Conservation (phyloP, 2,797 vertebrate genomes). For the Sebastes umbrosus region DNA sequence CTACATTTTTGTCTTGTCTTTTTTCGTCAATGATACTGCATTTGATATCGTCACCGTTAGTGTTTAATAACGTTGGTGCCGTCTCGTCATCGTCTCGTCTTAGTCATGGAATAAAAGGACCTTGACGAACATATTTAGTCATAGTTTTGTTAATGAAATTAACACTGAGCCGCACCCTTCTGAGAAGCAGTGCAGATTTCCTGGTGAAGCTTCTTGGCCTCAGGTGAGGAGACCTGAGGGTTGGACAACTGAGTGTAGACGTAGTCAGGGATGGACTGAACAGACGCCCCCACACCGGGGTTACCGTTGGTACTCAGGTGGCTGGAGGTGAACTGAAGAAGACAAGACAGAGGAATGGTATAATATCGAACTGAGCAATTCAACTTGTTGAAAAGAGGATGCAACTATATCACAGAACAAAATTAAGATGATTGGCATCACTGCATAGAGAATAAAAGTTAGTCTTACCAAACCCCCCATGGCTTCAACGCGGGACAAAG, state of each 20-base stretch:
- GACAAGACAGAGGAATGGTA: neutral
- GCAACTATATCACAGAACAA: neutral
- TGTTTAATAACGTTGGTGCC: no score
- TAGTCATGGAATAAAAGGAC: no score
- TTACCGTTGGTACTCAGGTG: conserved; percentile 52
- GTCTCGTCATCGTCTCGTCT: no score
- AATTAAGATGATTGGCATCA: neutral
- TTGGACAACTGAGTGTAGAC: conserved; percentile 87
- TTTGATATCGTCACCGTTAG: no score
- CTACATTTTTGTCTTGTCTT: no score
- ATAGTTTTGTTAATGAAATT: no score
- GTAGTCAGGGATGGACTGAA: conserved; percentile 89
- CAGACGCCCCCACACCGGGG: conserved; percentile 68
- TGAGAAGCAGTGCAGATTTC: conserved; percentile 88
- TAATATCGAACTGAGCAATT: no score
- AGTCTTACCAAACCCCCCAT: conserved; percentile 71
- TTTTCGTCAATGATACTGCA: no score
- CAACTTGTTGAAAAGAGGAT: neutral
- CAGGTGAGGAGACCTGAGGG: conserved; percentile 82
- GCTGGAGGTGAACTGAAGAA: conserved; percentile 66
- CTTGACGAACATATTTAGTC: no score
- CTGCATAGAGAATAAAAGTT: neutral
- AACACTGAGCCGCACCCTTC: conserved; percentile 74
- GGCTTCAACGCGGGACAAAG: conserved; percentile 76
- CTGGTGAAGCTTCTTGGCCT: conserved; percentile 89